These are phyloP conservation scores for Caenorhabditis becei DNA, from an alignment of 2,888 invertebrate species.

Conservation along the genomic window DNA sequence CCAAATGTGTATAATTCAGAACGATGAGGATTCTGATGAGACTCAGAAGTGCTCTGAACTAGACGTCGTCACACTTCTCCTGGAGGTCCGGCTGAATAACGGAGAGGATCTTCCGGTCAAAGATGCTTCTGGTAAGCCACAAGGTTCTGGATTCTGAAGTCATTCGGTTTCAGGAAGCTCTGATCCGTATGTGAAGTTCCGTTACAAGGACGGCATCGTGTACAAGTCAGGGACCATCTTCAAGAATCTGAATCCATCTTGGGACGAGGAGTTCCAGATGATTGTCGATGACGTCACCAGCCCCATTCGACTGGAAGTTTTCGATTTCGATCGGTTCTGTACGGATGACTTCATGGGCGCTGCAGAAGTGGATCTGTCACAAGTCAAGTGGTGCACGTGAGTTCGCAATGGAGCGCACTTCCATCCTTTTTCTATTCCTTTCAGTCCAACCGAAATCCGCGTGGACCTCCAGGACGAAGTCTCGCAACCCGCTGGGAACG, in stretches of 20 bases:
- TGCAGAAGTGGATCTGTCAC: slow-evolving; percentile 88
- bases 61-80: slow-evolving; percentile 75
- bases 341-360: slow-evolving; percentile 97
- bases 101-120: slow-evolving; percentile 78
- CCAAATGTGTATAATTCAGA: slow-evolving; percentile 11
- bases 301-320: slow-evolving; percentile 92
- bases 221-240: slow-evolving; percentile 96
- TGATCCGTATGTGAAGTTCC: slow-evolving; percentile 81
- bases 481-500: slow-evolving; percentile 80
- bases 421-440: no score
- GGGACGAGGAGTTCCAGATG: slow-evolving; percentile 96
- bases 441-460: slow-evolving; percentile 86
- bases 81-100: slow-evolving; percentile 78
- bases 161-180: no score
- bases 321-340: slow-evolving; percentile 96
- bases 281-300: slow-evolving; percentile 92
- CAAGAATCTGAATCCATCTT: slow-evolving; percentile 95
- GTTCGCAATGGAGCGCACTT: no score
- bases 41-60: slow-evolving; percentile 26
- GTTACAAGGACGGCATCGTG: slow-evolving; percentile 85
- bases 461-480: slow-evolving; percentile 89
- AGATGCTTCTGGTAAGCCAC: slow-evolving; percentile 79
- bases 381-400: slow-evolving; percentile 75
- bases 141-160: no score
- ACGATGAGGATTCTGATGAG: slow-evolving; percentile 39